These are phyloP conservation scores for Sylvicola cinctus DNA, from an alignment of 2,888 invertebrate genomes.

Conservation along the genomic window DNA sequence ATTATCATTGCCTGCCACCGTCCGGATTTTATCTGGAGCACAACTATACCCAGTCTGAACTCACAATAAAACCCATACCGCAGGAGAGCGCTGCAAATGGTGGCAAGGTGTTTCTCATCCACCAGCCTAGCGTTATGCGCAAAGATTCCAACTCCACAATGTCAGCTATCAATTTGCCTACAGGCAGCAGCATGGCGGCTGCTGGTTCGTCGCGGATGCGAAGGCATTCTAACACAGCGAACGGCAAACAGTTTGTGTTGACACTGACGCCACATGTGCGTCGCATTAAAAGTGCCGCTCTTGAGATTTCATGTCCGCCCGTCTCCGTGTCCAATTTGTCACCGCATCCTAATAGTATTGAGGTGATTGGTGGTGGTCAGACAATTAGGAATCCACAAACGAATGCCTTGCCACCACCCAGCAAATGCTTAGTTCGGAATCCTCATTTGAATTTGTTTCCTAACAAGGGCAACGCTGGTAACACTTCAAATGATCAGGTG, in stretches of 20 bases:
- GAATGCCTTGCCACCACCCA: conserved; percentile 44
- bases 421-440: conserved; percentile 44
- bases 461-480: conserved; percentile 16
- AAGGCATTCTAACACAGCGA: conserved; percentile 26
- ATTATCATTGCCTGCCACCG: not conserved
- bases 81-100: too few relatives aligned
- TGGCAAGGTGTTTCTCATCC: too few relatives aligned
- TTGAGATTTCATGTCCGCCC: conserved; percentile 49
- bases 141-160: conserved; percentile 39
- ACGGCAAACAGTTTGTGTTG: not conserved
- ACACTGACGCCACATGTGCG: conserved; percentile 25
- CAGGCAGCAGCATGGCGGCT: conserved; percentile 5
- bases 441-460: conserved; percentile 49
- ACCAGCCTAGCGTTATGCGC: conserved; percentile 17
- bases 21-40: too few relatives aligned
- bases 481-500: conserved; percentile 45
- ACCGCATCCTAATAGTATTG: conserved; percentile 64
- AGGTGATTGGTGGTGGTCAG: conserved; percentile 45
- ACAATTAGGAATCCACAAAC: conserved; percentile 43
- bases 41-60: not conserved
- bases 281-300: conserved; percentile 46
- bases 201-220: conserved; percentile 11
- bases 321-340: conserved; percentile 47
- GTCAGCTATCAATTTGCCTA: conserved; percentile 36
- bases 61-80: conserved; percentile 20